Percentiles rank a stretch among this genome's conserved stretches.
Evolutionary conservation across 2,797 vertebrate genomes (phyloP).

Genomic region (Coccyzus lansbergi): DNA sequence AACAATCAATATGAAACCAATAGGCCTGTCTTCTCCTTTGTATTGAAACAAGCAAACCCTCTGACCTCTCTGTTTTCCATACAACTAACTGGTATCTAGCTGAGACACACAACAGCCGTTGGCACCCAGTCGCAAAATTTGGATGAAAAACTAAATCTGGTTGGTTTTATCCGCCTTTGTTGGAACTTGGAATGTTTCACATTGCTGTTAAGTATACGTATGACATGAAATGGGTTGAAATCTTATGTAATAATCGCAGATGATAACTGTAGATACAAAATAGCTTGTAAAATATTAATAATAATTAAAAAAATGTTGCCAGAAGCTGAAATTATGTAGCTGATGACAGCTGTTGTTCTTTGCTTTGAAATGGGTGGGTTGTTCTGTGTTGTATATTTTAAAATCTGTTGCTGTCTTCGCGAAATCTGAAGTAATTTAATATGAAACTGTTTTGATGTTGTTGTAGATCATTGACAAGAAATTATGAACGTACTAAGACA

Average conservation of each 20-base stretch:
- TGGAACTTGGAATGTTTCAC: not conserved
- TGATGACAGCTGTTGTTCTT: slow-evolving; percentile 34
- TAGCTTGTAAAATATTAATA: slow-evolving; percentile 49
- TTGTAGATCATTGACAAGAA: not conserved
- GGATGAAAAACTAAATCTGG: not conserved
- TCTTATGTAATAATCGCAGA: slow-evolving; percentile 8
- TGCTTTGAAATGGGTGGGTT: slow-evolving; percentile 33
- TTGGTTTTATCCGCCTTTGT: not conserved
- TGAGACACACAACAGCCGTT: not conserved
- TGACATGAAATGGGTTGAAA: slow-evolving; percentile 3
- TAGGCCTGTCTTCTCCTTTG: not conserved
- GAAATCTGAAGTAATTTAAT: slow-evolving; percentile 33
- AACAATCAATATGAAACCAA: not conserved
- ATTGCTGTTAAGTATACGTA: not conserved
- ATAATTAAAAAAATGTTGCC: slow-evolving; percentile 48
- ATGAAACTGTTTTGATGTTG: slow-evolving; percentile 38
- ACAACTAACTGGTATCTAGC: fast-evolving
- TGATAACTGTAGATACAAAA: slow-evolving; percentile 40
- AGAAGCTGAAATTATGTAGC: slow-evolving; percentile 46
- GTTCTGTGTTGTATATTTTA: slow-evolving; percentile 20
- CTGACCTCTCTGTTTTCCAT: not conserved
- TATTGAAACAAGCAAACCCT: not conserved
- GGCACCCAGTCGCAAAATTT: not conserved
- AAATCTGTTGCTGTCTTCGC: slow-evolving; percentile 25
- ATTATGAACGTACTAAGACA: slow-evolving; percentile 35